phyloP scores from a whole-genome alignment of 1,140 invertebrate genomes.

The Drosophila chauvacae region DNA sequence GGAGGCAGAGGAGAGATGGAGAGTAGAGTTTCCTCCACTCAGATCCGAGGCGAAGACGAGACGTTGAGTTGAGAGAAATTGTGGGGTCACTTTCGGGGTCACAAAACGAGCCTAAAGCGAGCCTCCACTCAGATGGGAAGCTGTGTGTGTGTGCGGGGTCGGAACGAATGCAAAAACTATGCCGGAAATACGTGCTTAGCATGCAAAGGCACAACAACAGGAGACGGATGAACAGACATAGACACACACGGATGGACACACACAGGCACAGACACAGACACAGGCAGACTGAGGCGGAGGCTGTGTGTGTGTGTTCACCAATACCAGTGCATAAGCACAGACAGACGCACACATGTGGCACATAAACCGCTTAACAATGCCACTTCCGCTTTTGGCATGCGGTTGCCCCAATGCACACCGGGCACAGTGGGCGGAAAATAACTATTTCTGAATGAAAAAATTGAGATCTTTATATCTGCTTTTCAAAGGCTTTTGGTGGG shows the following conservation, averaged over 20 bases:
- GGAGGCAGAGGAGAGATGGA: too few relatives aligned
- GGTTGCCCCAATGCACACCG: slow-evolving; percentile 49
- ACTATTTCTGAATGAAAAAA: too few relatives aligned
- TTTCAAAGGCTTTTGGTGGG: too few relatives aligned
- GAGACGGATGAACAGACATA: slow-evolving; percentile 41
- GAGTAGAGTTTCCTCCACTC: neutral
- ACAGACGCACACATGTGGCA: slow-evolving; percentile 52
- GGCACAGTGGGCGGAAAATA: slow-evolving; percentile 14
- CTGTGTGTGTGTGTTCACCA: slow-evolving; percentile 29
- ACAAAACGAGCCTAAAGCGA: slow-evolving; percentile 17
- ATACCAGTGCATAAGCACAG: slow-evolving; percentile 28
- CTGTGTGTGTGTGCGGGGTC: slow-evolving; percentile 5
- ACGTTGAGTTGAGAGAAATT: slow-evolving; percentile 9
- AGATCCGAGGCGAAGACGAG: neutral
- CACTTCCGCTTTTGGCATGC: slow-evolving; percentile 82
- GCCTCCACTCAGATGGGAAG: neutral
- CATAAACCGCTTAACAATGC: slow-evolving; percentile 82
- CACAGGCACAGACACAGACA: neutral
- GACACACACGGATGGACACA: slow-evolving; percentile 17
- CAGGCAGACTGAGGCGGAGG: slow-evolving; percentile 5
- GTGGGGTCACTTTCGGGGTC: slow-evolving; percentile 9
- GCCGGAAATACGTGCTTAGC: slow-evolving; percentile 81
- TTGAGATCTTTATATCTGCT: too few relatives aligned
- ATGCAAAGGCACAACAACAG: slow-evolving; percentile 69
- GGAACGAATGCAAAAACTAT: slow-evolving; percentile 70